Conservation (phyloP, 1,140 invertebrate genomes). For the Rhyacophila brunnea region DNA sequence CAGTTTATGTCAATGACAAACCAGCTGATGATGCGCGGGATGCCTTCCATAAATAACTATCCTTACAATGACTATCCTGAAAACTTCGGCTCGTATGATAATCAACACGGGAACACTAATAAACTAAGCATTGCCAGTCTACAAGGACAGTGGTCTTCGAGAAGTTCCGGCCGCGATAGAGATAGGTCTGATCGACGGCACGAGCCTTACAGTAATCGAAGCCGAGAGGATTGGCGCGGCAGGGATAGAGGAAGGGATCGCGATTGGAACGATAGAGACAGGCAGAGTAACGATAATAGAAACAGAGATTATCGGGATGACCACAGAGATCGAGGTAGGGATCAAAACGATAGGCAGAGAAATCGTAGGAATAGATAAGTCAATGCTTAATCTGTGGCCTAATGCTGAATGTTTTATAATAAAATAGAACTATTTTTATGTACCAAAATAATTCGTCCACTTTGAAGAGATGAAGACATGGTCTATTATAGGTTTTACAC, state of each 20-base stretch:
- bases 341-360: no score
- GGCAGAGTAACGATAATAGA: not conserved
- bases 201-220: conserved; percentile 18
- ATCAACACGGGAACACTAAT: conserved; percentile 30
- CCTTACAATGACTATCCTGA: not conserved
- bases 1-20: conserved; percentile 47
- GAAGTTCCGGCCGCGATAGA: no score
- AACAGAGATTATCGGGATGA: conserved; percentile 1
- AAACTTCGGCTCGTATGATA: conserved; percentile 2
- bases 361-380: no score
- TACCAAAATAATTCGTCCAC: no score
- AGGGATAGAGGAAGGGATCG: not conserved
- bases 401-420: no score
- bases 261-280: not conserved
- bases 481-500: no score
- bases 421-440: no score
- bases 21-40: conserved; percentile 19
- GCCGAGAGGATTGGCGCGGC: not conserved
- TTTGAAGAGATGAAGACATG: no score
- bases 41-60: conserved; percentile 6
- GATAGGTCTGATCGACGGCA: conserved; percentile 9
- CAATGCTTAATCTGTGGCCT: no score
- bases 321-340: conserved; percentile 1
- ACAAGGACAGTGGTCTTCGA: conserved; percentile 50
- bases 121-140: conserved; percentile 46